phyloP scores from a whole-genome alignment of 2,113 vertebrate species.

The Gracilinanus agilis region DNA sequence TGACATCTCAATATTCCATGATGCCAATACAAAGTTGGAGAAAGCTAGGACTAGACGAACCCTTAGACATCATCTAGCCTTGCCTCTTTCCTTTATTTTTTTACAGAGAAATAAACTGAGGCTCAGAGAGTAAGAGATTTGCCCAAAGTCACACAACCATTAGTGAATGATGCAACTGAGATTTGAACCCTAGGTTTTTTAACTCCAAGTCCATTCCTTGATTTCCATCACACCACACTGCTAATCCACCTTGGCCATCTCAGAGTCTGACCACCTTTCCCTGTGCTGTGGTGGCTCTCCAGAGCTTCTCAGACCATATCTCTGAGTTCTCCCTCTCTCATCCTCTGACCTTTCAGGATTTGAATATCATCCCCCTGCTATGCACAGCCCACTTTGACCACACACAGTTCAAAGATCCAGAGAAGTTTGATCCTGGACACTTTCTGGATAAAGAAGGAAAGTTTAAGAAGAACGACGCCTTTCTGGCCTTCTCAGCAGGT shows the following conservation, averaged over 20 bases:
- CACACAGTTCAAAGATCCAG: background rate
- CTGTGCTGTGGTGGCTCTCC: background rate
- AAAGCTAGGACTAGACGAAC: background rate
- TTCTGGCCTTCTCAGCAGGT: slow-evolving; percentile 46
- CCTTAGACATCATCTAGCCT: background rate
- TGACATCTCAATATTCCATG: background rate
- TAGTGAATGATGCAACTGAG: background rate
- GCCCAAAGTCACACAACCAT: background rate
- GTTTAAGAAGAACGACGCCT: slow-evolving; percentile 46
- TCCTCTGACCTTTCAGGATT: background rate
- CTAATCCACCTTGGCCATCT: background rate
- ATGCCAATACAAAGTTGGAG: background rate
- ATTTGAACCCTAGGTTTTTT: background rate
- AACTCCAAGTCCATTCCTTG: background rate
- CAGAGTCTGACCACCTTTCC: background rate
- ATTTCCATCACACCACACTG: background rate
- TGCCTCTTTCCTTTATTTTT: background rate
- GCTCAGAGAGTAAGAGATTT: background rate
- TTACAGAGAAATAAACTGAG: background rate
- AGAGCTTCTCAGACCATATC: background rate
- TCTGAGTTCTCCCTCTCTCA: background rate
- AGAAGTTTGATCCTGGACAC: slow-evolving; percentile 2
- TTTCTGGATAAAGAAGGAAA: slow-evolving; percentile 41
- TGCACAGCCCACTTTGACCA: slow-evolving; percentile 53
- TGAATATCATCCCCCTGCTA: slow-evolving; percentile 56